A percentile compares a stretch with the other conserved stretches of the same genome.
Evolutionary conservation across 2,113 vertebrate genomes (phyloP).

Genomic region (Cololabis saira): DNA sequence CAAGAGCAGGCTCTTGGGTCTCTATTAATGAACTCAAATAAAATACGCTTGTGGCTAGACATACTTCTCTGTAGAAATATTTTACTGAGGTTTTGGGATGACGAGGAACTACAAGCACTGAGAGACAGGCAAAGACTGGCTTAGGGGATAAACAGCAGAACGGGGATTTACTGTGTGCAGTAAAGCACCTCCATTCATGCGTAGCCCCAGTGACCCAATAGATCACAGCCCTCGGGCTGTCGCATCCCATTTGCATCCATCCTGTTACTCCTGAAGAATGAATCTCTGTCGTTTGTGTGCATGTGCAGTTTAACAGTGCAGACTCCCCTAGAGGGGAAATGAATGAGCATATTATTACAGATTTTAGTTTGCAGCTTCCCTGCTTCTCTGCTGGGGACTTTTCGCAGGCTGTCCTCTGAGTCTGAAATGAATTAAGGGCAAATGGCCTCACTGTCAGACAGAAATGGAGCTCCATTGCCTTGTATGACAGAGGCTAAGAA

Average conservation of each 20-base stretch:
- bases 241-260: slow-evolving; percentile 58
- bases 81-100: slow-evolving; percentile 18
- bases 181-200: slow-evolving; percentile 64
- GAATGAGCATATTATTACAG: slow-evolving; percentile 16
- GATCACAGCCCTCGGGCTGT: slow-evolving; percentile 54
- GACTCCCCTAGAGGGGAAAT: slow-evolving; percentile 36
- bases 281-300: slow-evolving; percentile 19
- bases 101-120: slow-evolving; percentile 32
- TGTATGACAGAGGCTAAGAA: slow-evolving; percentile 22
- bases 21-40: slow-evolving; percentile 3
- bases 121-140: slow-evolving; percentile 30
- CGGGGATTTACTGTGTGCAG: slow-evolving; percentile 48
- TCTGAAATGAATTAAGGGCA: slow-evolving; percentile 41
- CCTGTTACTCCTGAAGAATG: slow-evolving; percentile 60
- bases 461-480: slow-evolving; percentile 27
- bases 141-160: slow-evolving; percentile 40
- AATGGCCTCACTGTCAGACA: slow-evolving; percentile 37
- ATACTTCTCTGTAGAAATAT: slow-evolving; percentile 9
- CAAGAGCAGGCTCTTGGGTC: no score
- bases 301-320: slow-evolving; percentile 33
- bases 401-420: slow-evolving; percentile 40
- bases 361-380: slow-evolving; percentile 33
- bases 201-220: slow-evolving; percentile 63
- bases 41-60: slow-evolving; percentile 27
- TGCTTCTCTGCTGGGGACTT: slow-evolving; percentile 33